Percentiles rank a stretch among this genome's conserved stretches.
Evolutionary conservation across 2,888 invertebrate species (phyloP).

Genomic region (Horisme vitalbata): DNA sequence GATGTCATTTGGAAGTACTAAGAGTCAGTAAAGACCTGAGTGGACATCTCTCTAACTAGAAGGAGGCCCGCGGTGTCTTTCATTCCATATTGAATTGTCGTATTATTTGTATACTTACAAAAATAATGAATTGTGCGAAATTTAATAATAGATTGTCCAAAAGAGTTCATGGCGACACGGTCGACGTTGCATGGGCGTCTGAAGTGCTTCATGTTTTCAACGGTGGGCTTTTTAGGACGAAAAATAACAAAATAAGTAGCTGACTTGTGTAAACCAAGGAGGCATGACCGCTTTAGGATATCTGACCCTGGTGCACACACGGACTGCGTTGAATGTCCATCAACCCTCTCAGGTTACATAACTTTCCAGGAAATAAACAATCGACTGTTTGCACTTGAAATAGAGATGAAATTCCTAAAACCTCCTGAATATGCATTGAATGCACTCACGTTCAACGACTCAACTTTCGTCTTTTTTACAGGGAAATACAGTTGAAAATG

Average conservation of each 20-base stretch:
- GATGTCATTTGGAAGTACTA: too few species aligned
- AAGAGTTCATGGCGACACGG: too few species aligned
- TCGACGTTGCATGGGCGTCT: too few species aligned
- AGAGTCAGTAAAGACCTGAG: too few species aligned
- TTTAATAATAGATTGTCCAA: too few species aligned
- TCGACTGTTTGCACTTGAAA: slow-evolving; percentile 2
- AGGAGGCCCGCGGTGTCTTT: too few species aligned
- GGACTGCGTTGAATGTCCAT: slow-evolving; percentile 18
- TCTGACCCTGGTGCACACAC: slow-evolving; percentile 18
- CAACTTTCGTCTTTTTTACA: slow-evolving; percentile 1
- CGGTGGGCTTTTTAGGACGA: not conserved
- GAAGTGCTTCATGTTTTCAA: too few species aligned
- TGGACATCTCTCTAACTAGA: too few species aligned
- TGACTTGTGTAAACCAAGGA: slow-evolving; percentile 13
- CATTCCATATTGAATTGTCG: too few species aligned
- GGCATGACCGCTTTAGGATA: slow-evolving; percentile 30
- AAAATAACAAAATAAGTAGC: slow-evolving; percentile 13
- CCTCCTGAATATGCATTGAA: not conserved
- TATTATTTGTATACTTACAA: too few species aligned
- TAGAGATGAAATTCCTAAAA: slow-evolving; percentile 8
- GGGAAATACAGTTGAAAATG: slow-evolving; percentile 13
- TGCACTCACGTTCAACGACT: too few species aligned
- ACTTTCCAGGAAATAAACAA: not conserved
- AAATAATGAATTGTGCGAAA: too few species aligned
- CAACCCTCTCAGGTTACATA: slow-evolving; percentile 27